Base-by-base conservation (phyloP, 2,888 invertebrate species). In the Melipona beecheii region DNA sequence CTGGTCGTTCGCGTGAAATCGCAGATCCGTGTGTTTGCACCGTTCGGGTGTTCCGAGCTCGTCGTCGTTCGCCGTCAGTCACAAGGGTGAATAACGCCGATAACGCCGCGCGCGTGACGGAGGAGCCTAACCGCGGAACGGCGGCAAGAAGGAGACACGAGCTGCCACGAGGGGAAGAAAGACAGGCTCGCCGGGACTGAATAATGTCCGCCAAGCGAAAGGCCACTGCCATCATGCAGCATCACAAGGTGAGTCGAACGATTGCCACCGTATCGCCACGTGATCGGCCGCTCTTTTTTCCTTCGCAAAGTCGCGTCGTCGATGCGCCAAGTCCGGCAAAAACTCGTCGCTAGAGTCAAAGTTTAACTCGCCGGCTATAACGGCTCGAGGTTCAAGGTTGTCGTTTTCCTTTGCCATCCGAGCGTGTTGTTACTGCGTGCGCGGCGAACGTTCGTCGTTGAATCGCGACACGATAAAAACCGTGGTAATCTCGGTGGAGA, bases 161-260 rank as follows among this genome's bases (percentile, higher is more conserved):
- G 81, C 85, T 77, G 82, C 76, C 76, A 81, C 78, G 77, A 88
- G 87, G 85, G 81, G 81, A 75, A 81, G 86, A 84, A 87, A 87
- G 80, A 84, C 81, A 80, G 78, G 66, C 79, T 69, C 75, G 81
- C 75, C 81, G 75, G 75, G 86, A 86, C 80, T 89, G 91, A 94
- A 92, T 91, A 97, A 43, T 97, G 97, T 97, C 97, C 90, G 97
- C 97, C 90, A 97, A 97, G 95, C 96, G 97, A 95, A 97, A 97
- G 96, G 96, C 97, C 93, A 96, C 96, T 91, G 96, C 96, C 91
- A 95, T 97, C 93, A 96, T 97, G 92, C 97, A 97, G 95, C 97
- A 97, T 95, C 94, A 94, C 92, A 94, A 94, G 94, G 94, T 94
- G 92, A 94, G 94, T 92, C 87, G 64, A 84, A 66, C 75, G 75